A percentile compares a stretch with the other conserved stretches of the same genome.
Evolutionary conservation across 2,797 vertebrate genomes (phyloP).

Genomic region (Cyprinodon diabolis): DNA sequence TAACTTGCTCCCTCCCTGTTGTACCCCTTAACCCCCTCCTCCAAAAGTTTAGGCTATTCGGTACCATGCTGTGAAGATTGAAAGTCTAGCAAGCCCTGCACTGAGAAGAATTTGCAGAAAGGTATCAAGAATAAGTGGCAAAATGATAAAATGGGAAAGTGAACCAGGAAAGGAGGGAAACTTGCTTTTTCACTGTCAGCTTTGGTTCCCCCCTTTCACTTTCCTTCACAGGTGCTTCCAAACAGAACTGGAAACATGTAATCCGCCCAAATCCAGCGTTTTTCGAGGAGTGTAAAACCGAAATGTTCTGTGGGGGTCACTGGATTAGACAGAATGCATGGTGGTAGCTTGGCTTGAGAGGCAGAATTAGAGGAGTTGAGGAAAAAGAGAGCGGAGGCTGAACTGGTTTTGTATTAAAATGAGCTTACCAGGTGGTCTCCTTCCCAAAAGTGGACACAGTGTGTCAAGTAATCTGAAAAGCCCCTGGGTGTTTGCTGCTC

Average conservation of each 20-base stretch:
- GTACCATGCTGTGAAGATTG: conserved; percentile 25
- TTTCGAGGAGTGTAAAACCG: conserved; percentile 82
- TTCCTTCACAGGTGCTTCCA: conserved; percentile 79
- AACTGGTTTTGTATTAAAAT: conserved; percentile 85
- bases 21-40: conserved; percentile 33
- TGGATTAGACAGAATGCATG: conserved; percentile 82
- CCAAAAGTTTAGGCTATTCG: conserved; percentile 16
- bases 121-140: conserved; percentile 28
- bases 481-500: conserved; percentile 81
- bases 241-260: conserved; percentile 83
- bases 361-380: conserved; percentile 80
- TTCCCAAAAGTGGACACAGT: conserved; percentile 86
- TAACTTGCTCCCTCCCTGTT: conserved; percentile 49
- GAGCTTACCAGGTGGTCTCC: conserved; percentile 88
- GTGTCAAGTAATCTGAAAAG: conserved; percentile 91
- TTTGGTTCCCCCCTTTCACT: conserved; percentile 54
- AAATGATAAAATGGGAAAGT: conserved; percentile 10
- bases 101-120: conserved; percentile 45
- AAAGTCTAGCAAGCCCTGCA: conserved; percentile 34
- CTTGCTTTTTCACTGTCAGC: conserved; percentile 54
- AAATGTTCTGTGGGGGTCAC: conserved; percentile 79
- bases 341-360: conserved; percentile 83
- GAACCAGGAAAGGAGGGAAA: conserved; percentile 16
- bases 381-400: conserved; percentile 73
- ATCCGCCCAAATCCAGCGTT: conserved; percentile 84